Base-by-base conservation (phyloP, 2,888 invertebrate genomes). In the Galerucella calmariensis region DNA sequence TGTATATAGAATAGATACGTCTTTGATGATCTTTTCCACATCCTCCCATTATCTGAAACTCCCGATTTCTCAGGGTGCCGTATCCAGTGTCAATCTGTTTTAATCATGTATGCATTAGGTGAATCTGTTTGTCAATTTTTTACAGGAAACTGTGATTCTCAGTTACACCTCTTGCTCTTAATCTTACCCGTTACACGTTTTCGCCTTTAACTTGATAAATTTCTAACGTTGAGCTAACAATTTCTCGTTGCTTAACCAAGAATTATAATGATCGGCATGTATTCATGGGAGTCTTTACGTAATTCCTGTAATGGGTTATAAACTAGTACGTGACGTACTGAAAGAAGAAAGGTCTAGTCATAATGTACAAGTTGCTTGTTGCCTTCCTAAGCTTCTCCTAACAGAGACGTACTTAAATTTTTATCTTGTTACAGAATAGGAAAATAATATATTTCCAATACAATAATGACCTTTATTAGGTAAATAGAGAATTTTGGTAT, bases 221-320 rank as follows among this genome's bases (percentile, higher is more conserved):
- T 14, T 16, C 48, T 14, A 12, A 27, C 27, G 12, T 48, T 35
- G 27, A 48, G 46, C 24, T 41, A 27, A 66, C 66, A 20, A 51
- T 66, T 20, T 66, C 24, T 24, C 66, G 48, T 66, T 66, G 24
- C 51, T 66, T 66, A 66, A 66, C 24, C 66, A 51, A 66, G 66
- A 51, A 51, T 46, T 66, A 66, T 66, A 46, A 66, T 48, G n/a
- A 48, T 51, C 66, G 66, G 24, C 51, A 66, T 66, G 24, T 48
- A 24, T 66, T 46, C 44, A 16, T 66, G 41, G 41, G 12, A 66
- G 44, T 66, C 66, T 48, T 66, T 12, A 48, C 12, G 66, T 66
- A 48, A 44, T n/a, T 48, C 24, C 44, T 24, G 10, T 66, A 66
- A 66, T 66, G 66, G 66, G 66, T 51, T 46, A 66, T 66, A 46